Evolutionary conservation across 2,113 vertebrate species (phyloP).

Genomic region (Gambusia affinis): DNA sequence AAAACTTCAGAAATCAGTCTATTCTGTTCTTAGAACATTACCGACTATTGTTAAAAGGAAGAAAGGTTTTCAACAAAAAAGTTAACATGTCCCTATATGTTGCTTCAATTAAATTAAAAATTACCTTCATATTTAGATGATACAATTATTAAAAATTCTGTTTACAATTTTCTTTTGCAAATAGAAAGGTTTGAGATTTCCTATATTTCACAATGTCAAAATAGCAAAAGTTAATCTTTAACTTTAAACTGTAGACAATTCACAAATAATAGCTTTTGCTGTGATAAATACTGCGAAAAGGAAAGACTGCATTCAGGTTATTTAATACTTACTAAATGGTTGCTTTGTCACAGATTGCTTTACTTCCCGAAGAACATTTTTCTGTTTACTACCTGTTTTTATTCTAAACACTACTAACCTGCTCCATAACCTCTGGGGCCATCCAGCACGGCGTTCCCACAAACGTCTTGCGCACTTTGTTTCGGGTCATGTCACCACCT

Average conservation of each 20-base stretch:
- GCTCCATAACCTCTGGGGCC: constrained; percentile 98
- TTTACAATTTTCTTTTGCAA: neutral
- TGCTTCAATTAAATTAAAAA: no score
- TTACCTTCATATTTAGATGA: no score
- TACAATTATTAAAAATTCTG: neutral
- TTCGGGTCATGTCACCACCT: constrained; percentile 95
- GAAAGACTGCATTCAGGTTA: neutral
- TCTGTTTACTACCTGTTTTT: neutral
- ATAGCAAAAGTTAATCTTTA: neutral
- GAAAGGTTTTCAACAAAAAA: neutral
- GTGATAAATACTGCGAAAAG: no score
- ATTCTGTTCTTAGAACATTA: neutral
- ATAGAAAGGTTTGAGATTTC: neutral
- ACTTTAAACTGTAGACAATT: neutral
- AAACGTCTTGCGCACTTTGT: constrained; percentile 98
- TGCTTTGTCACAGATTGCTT: neutral
- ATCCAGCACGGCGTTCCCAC: constrained; percentile 99
- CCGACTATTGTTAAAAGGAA: neutral
- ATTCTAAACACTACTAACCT: constrained; percentile 76
- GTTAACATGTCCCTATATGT: neutral
- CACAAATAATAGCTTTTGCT: no score
- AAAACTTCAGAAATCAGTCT: neutral
- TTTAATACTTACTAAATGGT: neutral
- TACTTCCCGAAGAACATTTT: neutral
- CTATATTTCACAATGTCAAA: no score